These are phyloP conservation scores for honey bee (Apis mellifera) DNA, from an alignment of 1,140 invertebrate species.

Conservation along the genomic window DNA sequence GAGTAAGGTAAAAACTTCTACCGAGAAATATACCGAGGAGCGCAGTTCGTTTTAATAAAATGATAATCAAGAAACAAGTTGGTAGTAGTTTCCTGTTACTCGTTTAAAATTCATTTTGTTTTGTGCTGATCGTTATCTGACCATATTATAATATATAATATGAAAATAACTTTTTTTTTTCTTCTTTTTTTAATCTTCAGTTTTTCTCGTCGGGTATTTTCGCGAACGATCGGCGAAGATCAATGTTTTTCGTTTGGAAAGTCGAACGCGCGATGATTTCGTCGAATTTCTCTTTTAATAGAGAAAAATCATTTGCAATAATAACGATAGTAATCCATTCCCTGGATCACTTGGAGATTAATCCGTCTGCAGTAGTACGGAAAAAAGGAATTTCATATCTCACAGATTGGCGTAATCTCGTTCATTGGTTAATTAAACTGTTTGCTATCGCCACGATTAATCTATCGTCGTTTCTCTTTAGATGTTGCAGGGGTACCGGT, in stretches of 20 bases:
- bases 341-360: no score
- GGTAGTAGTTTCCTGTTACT: background rate
- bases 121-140: background rate
- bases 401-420: slow-evolving; percentile 57
- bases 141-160: slow-evolving; percentile 5
- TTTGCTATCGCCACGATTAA: slow-evolving; percentile 75
- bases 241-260: slow-evolving; percentile 2
- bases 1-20: background rate
- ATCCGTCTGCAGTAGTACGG: slow-evolving; percentile 25
- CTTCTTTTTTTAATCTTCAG: no score
- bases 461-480: slow-evolving; percentile 69
- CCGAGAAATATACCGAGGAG: background rate
- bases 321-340: no score
- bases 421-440: slow-evolving; percentile 72
- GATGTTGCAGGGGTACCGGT: slow-evolving; percentile 35
- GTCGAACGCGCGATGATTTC: background rate
- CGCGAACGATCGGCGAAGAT: background rate
- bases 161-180: background rate
- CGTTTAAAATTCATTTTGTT: background rate
- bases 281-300: background rate
- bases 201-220: background rate
- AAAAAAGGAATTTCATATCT: slow-evolving; percentile 62
- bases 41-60: no score
- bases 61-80: no score
- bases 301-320: background rate